These are phyloP conservation scores for Platypus cylindrus DNA, from an alignment of 2,888 invertebrate species.

Conservation along the genomic window DNA sequence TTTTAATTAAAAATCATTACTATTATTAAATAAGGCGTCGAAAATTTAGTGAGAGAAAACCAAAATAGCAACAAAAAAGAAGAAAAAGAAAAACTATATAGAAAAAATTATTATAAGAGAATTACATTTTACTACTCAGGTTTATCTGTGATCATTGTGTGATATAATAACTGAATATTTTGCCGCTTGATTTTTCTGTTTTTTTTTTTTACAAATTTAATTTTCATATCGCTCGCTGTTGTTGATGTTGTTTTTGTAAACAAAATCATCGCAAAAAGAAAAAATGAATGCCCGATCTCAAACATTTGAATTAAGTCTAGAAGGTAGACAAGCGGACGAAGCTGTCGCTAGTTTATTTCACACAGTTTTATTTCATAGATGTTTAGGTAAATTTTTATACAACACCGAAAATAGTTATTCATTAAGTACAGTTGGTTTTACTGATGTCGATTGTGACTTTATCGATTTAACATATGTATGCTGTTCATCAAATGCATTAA, in stretches of 20 bases:
- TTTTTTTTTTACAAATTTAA: neutral
- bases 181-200: conserved; percentile 12
- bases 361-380: conserved; percentile 81
- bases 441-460: conserved; percentile 95
- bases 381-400: conserved; percentile 87
- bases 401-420: conserved; percentile 90
- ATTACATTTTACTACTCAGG: conserved; percentile 15
- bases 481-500: conserved; percentile 72
- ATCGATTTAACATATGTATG: conserved; percentile 96
- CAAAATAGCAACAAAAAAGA: conserved; percentile 7
- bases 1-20: too few species aligned
- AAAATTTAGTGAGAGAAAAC: conserved; percentile 14
- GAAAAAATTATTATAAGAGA: too few species aligned
- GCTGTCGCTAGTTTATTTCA: conserved; percentile 85
- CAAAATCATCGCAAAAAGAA: conserved; percentile 16
- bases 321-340: conserved; percentile 85
- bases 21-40: too few species aligned
- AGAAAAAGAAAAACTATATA: conserved; percentile 6
- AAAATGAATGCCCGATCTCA: conserved; percentile 72
- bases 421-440: conserved; percentile 88
- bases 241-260: conserved; percentile 3
- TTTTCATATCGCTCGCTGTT: conserved; percentile 7
- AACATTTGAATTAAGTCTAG: conserved; percentile 71
- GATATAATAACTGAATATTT: conserved; percentile 11
- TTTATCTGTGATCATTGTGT: conserved; percentile 16